Evolutionary conservation across 2,888 invertebrate species (phyloP), one percentile per base, ranked within the genome.

Genomic region (Pyralis farinalis): DNA sequence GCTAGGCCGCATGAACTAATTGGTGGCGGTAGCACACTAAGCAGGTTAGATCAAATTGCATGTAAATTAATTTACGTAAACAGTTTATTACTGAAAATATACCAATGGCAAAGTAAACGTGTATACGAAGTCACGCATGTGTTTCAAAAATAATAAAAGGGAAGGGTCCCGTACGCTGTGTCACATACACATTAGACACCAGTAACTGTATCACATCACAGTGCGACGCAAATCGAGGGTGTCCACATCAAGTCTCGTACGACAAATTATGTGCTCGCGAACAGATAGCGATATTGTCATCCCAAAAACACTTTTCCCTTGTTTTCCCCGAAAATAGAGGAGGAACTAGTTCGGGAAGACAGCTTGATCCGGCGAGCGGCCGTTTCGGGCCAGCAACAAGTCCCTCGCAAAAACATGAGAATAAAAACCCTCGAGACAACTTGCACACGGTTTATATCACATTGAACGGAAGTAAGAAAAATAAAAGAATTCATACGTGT

Each of bases 361-460:
- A 83, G 77, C 82, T 84, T 80, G 84, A 83, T 83, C 83, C 78
- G 71, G 71, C 58, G 63, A 59, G 65, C 65, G 69, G 62, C 64
- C 70, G 65, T 68, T 71, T 66, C 57, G 71, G 71, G 71, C 64
- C 79, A 84, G 84, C 84, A 85, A 85, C 85, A 85, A 83, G 84
- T 85, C 70, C 59, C 49, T 44, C 44, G 47, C 53, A 46, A 52
- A 50, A 55, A 61, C 71, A 63, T 51, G 53, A 65, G 59, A 77
- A 75, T 66, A 51, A 56, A 56, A 68, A 70, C 74, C 67, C 62
- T 80, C 55, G 61, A 37, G 42, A 44, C 51, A 30, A 50, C 53
- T 44, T 54, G 47, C 11, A 61, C 65, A 75, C 56, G 61, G 73
- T 66, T 62, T 55, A 55, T 58, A 69, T 71, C 59, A 51, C 58